Evolutionary conservation across 1,140 invertebrate genomes (phyloP).

Genomic region (Semibalanus balanoides): DNA sequence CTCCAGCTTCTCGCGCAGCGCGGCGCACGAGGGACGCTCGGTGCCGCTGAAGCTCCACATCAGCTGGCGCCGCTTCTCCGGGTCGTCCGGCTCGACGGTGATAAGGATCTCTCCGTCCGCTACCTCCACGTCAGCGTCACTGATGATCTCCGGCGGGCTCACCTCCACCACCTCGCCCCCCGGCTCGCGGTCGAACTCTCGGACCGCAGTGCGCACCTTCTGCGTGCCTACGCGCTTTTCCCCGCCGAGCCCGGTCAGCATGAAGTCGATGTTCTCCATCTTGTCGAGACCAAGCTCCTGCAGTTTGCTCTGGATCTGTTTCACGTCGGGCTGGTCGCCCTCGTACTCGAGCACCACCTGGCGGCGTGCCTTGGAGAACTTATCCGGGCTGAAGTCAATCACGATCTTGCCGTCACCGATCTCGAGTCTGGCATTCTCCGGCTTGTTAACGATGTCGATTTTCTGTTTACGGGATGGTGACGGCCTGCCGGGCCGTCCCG

Average conservation of each 20-base stretch:
- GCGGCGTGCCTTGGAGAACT: background rate
- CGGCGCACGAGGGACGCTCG: background rate
- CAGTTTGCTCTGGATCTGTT: background rate
- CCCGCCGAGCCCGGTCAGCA: background rate
- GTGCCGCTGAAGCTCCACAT: slow-evolving; percentile 1
- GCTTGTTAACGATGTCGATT: background rate
- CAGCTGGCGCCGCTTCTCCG: background rate
- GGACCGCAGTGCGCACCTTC: background rate
- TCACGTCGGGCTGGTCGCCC: background rate
- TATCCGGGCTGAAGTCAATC: background rate
- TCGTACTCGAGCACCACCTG: slow-evolving; percentile 4
- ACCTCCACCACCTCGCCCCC: background rate
- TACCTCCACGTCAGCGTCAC: background rate
- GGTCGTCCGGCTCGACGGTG: background rate
- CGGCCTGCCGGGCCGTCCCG: background rate
- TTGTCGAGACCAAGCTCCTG: background rate
- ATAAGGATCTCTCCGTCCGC: background rate
- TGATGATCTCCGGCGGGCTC: background rate
- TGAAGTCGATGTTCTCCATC: background rate
- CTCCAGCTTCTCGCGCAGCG: background rate
- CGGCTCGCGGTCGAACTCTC: background rate
- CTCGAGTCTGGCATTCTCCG: background rate
- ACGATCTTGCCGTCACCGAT: background rate
- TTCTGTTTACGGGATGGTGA: background rate
- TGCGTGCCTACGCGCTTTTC: background rate